Evolutionary conservation across 1,140 invertebrate species (phyloP), one percentile per base, ranked within the genome.

Genomic region (Phthorimaea operculella): DNA sequence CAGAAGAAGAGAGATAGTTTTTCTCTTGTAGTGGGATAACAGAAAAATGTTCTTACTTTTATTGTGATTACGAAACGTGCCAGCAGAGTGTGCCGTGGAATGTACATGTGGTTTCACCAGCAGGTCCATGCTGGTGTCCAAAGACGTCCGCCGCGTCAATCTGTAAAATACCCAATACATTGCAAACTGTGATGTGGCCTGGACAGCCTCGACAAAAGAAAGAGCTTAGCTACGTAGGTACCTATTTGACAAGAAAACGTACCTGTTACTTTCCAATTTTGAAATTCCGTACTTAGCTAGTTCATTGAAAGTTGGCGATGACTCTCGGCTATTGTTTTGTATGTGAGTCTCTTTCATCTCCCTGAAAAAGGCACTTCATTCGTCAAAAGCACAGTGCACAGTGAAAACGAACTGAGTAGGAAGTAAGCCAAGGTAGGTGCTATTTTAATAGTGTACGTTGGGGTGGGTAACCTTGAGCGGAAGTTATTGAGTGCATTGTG

Each of bases 271-370:
- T 12, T 77, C 64, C 9, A 62, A 62, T 59, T 70, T 72, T 16
- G 57, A 33, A 60, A 60, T 69, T 51, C 60, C 54, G 28, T 58
- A 59, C 59, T 60, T 70, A 21, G 60, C 51, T 33, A 63, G 50
- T 45, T 67, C 58, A 12, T 72, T 62, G 7, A 68, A 58, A 15
- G 57, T 59, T 17, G 66, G 57, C 33, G 55, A 60, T 6, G 64
- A 64, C 56, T 72, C 62, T 45, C 57, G 66, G 28, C 54, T 67
- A 50, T 57, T 63, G 45, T 72, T 76, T 59, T 57, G 64, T 34
- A 84, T 82, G 52, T 79, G 76, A 5, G 79, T 82, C 54, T 81
- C 75, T 71, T 82, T 82, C 55, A 82, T 76, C 69, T 81, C 72
- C 63, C 79, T 82, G 60, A 28, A 28, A 28, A 28, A 28, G 21